Evolutionary conservation across 2,113 vertebrate genomes (phyloP).

Genomic region (Puntigrus tetrazona): DNA sequence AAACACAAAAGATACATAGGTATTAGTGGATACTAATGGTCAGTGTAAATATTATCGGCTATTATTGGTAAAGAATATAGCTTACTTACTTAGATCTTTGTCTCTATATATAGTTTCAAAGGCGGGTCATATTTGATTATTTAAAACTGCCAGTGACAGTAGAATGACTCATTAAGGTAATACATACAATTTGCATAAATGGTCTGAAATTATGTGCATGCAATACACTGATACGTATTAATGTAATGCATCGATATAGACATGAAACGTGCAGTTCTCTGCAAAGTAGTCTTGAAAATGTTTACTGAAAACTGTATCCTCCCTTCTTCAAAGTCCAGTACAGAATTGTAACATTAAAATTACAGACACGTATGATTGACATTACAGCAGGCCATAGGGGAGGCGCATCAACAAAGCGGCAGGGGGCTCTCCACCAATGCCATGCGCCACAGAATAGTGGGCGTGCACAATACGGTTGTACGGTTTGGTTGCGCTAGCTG

Average conservation of each 20-base stretch:
- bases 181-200: not conserved
- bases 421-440: slow-evolving; percentile 61
- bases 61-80: no score
- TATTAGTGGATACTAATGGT: no score
- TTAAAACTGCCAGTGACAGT: not conserved
- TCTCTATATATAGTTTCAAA: not conserved
- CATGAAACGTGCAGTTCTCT: not conserved
- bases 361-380: slow-evolving; percentile 13
- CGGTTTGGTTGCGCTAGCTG: slow-evolving; percentile 64
- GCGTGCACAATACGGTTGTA: slow-evolving; percentile 59
- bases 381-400: not conserved
- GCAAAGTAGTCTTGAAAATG: not conserved
- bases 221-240: not conserved
- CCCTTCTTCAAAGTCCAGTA: not conserved
- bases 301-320: not conserved
- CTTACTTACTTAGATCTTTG: not conserved
- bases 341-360: not conserved
- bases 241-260: not conserved
- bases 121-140: not conserved
- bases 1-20: not conserved
- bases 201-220: not conserved
- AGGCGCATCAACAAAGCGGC: not conserved
- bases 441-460: slow-evolving; percentile 8
- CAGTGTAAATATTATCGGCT: no score
- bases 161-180: not conserved